Evolutionary conservation across 2,797 vertebrate genomes (phyloP).

Genomic region (Myiothlypis coronata): DNA sequence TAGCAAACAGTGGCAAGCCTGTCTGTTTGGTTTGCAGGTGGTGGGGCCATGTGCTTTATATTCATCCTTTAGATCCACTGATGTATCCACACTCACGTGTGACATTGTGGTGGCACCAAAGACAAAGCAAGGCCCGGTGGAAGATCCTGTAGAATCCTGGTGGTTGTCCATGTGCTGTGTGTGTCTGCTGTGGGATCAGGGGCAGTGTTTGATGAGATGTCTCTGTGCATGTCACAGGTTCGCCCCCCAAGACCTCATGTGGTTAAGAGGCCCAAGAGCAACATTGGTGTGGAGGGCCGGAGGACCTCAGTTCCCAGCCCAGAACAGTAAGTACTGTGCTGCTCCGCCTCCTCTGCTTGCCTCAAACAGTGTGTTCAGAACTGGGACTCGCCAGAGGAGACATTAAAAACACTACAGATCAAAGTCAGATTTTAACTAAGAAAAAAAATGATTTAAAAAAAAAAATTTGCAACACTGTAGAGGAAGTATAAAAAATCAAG

Average conservation of each 20-base stretch:
- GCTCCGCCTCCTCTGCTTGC: neutral
- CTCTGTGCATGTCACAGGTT: conserved; percentile 65
- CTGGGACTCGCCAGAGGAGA: neutral
- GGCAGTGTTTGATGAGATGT: neutral
- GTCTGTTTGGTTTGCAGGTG: neutral
- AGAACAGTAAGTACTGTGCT: conserved; percentile 84
- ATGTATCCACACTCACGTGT: neutral
- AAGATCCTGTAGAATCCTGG: neutral
- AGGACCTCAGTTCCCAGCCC: conserved; percentile 78
- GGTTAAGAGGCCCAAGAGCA: conserved; percentile 86
- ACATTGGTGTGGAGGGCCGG: conserved; percentile 80
- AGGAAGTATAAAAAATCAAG: neutral
- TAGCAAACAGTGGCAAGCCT: neutral
- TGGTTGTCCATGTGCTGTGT: neutral
- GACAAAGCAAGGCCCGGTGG: neutral
- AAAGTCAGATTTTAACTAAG: neutral
- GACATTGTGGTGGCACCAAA: neutral
- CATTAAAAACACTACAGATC: neutral
- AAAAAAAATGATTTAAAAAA: rapidly evolving
- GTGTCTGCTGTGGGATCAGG: neutral
- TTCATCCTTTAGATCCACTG: neutral
- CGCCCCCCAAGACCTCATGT: conserved; percentile 84
- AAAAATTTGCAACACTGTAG: neutral
- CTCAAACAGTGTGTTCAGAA: neutral
- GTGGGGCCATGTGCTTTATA: neutral